Base-by-base conservation (phyloP, 2,888 invertebrate genomes). In the Pyrocoelia pectoralis region DNA sequence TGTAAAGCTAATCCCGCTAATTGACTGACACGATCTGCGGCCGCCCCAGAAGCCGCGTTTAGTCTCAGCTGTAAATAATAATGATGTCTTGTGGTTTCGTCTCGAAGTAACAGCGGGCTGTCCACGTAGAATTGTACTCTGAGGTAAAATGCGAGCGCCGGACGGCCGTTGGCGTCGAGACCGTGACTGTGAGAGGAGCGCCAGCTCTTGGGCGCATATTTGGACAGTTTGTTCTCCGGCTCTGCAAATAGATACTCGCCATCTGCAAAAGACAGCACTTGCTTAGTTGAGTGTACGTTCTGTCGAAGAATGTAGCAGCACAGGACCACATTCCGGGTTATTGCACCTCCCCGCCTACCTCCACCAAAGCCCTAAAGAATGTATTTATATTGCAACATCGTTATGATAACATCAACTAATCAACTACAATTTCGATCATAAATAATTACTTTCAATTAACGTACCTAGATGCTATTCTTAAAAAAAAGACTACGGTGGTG, bases 201-300 rank as follows among this genome's bases (percentile, higher is more conserved):
- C 96, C 97, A 97, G 83, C 93, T 93, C 84, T 97, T 97, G 78
- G 96, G 95, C 76, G 95, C 95, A 85, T 96, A 95, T 84, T 97
- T 97, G 80, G 94, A 94, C 78, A 98, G 87, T 85, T 97, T 97
- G 86, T 92, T 93, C 82, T 96, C 96, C 80, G 91, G 90, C 82
- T 97, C 95, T 83, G 95, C 91, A 85, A 97, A 98, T 79, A 96
- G 88, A 84, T 93, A 96, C 86, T 97, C 97, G 84, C 94, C 94
- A 87, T 96, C 97, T 97, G 87, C 40, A 90, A 89, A 71, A 72
- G 71, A 77, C 76, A 79, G 70, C 70, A 56, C 38, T 65, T 61
- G 51, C 54, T 65, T 55, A 65, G 38, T 61, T 41, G 65, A 65
- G 38, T 65, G 65, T 68, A 66, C 63, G 56, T 50, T 58, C 51